Evolutionary conservation across 2,113 vertebrate species (phyloP).

Genomic region (Megaceryle torquata): DNA sequence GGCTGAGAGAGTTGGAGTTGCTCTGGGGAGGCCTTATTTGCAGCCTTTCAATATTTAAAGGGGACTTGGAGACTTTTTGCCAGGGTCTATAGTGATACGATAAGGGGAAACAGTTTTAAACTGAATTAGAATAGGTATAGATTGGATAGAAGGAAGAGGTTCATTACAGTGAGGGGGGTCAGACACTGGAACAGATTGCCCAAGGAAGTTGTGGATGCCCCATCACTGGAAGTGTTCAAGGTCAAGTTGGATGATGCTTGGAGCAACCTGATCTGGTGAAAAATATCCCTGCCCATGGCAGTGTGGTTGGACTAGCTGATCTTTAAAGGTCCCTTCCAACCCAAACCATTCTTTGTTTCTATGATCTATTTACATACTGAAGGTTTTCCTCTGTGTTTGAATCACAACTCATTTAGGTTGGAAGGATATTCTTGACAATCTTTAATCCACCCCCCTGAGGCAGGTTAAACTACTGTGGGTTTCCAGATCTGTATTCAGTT

Average conservation of each 20-base stretch:
- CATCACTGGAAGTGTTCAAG: not conserved
- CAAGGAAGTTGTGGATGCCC: not conserved
- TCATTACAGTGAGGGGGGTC: not conserved
- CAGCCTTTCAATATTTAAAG: too few relatives aligned
- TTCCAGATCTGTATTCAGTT: not conserved
- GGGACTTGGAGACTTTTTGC: not conserved
- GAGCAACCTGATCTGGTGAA: not conserved
- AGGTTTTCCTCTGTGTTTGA: not conserved
- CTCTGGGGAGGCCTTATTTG: not conserved
- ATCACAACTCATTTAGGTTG: not conserved
- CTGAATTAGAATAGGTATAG: not conserved
- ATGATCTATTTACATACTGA: not conserved
- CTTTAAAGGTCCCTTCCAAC: not conserved
- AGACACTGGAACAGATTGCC: not conserved
- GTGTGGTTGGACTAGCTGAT: not conserved
- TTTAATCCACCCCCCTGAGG: accelerated
- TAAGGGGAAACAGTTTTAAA: not conserved
- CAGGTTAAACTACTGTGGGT: not conserved
- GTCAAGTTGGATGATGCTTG: not conserved
- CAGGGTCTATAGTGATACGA: not conserved
- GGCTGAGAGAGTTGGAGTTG: not conserved
- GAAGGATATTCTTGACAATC: not conserved
- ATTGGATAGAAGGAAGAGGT: not conserved
- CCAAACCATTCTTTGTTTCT: not conserved
- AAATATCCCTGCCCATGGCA: not conserved